A percentile compares a stretch with the other conserved stretches of the same genome.
phyloP scores from a whole-genome alignment of 2,888 invertebrate species.

The Uropetala carovei region DNA sequence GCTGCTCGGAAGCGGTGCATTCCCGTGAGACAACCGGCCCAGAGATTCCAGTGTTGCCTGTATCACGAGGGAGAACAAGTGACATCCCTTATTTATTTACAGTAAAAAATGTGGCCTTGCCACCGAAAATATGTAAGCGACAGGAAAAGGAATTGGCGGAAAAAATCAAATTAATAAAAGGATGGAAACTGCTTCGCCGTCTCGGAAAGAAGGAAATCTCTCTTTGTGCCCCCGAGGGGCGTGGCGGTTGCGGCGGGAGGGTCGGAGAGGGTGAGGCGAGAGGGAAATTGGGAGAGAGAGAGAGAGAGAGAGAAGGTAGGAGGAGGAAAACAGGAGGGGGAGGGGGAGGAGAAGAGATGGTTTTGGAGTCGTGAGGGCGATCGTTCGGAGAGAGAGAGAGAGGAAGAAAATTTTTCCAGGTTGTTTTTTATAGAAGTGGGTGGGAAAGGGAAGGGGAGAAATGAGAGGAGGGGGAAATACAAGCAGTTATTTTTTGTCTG shows the following conservation, averaged over 20 bases:
- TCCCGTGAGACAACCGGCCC: background rate
- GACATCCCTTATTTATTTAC: background rate
- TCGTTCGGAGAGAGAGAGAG: background rate
- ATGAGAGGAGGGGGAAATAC: background rate
- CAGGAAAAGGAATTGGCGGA: slow-evolving; percentile 27
- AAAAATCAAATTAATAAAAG: slow-evolving; percentile 55
- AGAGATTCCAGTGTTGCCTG: background rate
- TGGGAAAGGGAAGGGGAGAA: background rate
- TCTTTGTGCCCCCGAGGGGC: slow-evolving; percentile 49
- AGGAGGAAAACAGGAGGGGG: background rate
- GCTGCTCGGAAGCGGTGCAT: background rate
- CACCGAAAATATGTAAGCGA: slow-evolving; percentile 31
- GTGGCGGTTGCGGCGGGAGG: background rate
- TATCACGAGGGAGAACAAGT: slow-evolving; percentile 7
- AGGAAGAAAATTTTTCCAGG: background rate
- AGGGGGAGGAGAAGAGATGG: background rate
- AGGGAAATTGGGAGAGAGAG: background rate
- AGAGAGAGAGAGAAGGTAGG: background rate
- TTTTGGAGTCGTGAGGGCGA: background rate
- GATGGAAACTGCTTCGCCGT: slow-evolving; percentile 35
- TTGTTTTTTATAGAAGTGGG: slow-evolving; percentile 22
- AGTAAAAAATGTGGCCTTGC: background rate
- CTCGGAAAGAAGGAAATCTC: slow-evolving; percentile 46
- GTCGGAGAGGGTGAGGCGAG: background rate
- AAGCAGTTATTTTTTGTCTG: slow-evolving; percentile 54